Evolutionary conservation across 2,797 vertebrate genomes (phyloP).

Genomic region (Chlorospingus flavigularis): DNA sequence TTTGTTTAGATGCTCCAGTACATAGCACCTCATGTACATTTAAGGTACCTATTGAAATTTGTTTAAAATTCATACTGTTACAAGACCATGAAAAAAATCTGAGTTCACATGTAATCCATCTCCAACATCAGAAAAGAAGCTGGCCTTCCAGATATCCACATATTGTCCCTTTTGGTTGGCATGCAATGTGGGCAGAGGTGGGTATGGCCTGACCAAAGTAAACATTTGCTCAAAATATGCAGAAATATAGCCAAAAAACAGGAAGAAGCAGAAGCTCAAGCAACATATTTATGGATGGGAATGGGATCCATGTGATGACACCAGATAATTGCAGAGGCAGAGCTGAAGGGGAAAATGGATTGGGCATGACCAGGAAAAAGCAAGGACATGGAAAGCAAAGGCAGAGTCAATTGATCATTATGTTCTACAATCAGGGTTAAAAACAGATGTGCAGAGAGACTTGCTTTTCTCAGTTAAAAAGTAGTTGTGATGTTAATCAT

Average conservation of each 20-base stretch:
- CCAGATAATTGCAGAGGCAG: background rate
- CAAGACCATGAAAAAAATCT: background rate
- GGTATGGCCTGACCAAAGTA: background rate
- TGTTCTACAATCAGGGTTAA: background rate
- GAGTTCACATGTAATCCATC: fast-evolving
- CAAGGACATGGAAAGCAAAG: background rate
- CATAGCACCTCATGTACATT: background rate
- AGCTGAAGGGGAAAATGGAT: background rate
- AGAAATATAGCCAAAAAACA: background rate
- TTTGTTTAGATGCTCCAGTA: background rate
- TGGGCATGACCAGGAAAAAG: background rate
- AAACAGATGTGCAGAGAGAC: background rate
- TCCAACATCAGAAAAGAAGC: background rate
- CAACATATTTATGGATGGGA: background rate
- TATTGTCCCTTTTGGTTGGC: background rate
- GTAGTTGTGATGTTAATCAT: background rate
- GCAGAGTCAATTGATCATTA: background rate
- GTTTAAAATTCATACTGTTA: background rate
- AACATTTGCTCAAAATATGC: background rate
- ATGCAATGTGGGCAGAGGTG: background rate
- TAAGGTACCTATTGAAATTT: background rate
- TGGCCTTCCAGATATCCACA: background rate
- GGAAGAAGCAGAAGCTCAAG: background rate
- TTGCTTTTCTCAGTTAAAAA: background rate
- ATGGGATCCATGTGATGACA: background rate